Conservation (phyloP, 1,140 invertebrate genomes). For the Diorhabda carinulata region DNA sequence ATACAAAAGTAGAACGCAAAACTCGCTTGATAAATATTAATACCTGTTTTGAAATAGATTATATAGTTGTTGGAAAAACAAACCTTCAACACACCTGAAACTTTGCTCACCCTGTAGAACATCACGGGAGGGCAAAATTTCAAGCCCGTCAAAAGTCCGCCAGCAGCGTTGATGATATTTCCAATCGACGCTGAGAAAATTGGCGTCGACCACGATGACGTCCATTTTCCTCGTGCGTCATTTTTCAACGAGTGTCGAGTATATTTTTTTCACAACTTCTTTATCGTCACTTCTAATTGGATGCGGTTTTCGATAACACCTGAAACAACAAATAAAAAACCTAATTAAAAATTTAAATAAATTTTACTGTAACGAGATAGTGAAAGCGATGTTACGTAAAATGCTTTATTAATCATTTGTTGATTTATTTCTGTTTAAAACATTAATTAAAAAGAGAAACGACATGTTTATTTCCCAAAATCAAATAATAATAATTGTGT, state of each 20-base stretch:
- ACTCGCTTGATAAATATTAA: too few relatives aligned
- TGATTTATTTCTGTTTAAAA: too few relatives aligned
- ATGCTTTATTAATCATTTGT: too few relatives aligned
- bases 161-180: neutral
- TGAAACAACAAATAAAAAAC: constrained; percentile 18
- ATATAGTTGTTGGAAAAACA: neutral
- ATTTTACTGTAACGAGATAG: neutral
- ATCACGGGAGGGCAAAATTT: constrained; percentile 46
- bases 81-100: constrained; percentile 46
- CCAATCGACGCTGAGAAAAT: neutral
- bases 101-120: constrained; percentile 47
- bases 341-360: constrained; percentile 15
- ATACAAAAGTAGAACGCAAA: too few relatives aligned
- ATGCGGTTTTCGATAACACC: constrained; percentile 1
- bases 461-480: too few relatives aligned
- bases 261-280: neutral
- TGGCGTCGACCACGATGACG: neutral
- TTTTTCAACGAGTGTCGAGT: too few relatives aligned
- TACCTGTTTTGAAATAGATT: too few relatives aligned
- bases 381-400: neutral
- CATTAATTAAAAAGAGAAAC: too few relatives aligned
- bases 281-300: constrained; percentile 5
- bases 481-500: too few relatives aligned
- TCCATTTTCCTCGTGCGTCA: neutral
- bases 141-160: constrained; percentile 40